A percentile compares a stretch with the other conserved stretches of the same genome.
phyloP scores from a whole-genome alignment of 2,797 vertebrate species.

The Anableps anableps region DNA sequence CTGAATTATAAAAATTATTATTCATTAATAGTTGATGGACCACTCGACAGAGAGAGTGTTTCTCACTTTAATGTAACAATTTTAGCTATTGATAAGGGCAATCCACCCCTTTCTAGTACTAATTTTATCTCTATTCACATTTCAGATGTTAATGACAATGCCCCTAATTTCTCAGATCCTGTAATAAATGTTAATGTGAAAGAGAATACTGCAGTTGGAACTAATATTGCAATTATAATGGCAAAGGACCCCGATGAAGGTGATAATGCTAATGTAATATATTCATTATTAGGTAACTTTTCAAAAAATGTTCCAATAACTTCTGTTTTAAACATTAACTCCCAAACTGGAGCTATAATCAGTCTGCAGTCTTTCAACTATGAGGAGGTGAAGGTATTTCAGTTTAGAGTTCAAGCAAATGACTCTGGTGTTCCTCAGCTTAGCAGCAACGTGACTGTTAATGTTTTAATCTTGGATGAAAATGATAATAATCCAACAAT shows the following conservation, averaged over 20 bases:
- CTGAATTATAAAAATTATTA: constrained; percentile 75
- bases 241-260: constrained; percentile 73
- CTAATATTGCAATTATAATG: constrained; percentile 66
- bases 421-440: constrained; percentile 50
- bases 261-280: constrained; percentile 74
- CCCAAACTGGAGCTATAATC: constrained; percentile 64
- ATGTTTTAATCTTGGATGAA: constrained; percentile 6
- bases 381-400: constrained; percentile 63
- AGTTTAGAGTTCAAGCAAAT: constrained; percentile 60
- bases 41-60: constrained; percentile 71
- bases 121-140: constrained; percentile 61
- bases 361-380: constrained; percentile 67
- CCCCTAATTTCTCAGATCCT: constrained; percentile 69
- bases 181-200: constrained; percentile 71
- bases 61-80: constrained; percentile 68
- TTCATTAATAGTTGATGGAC: constrained; percentile 65
- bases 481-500: constrained; percentile 16
- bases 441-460: background rate
- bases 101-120: constrained; percentile 67
- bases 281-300: constrained; percentile 51
- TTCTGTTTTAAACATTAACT: constrained; percentile 65
- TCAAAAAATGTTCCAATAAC: constrained; percentile 36
- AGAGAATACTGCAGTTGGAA: constrained; percentile 78
- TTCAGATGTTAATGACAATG: constrained; percentile 82
- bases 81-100: constrained; percentile 66